Evolutionary conservation across 2,888 invertebrate genomes (phyloP).

Genomic region (Caenorhabditis sinica): DNA sequence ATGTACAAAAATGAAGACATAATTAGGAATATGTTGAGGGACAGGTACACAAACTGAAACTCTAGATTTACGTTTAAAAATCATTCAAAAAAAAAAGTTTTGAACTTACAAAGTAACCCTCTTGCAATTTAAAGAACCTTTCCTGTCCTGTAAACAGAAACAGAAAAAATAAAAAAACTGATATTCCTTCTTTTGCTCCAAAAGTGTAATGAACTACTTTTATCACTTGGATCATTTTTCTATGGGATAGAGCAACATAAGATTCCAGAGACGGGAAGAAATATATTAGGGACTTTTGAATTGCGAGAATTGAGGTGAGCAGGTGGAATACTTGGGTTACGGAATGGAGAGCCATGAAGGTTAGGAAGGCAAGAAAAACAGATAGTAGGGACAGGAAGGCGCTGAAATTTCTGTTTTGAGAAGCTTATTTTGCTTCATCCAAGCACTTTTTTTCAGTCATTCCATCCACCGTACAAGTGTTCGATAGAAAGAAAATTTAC

Average conservation of each 20-base stretch:
- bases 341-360: not conserved
- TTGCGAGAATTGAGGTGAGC: not conserved
- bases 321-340: slow-evolving; percentile 1
- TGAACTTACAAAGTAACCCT: not conserved
- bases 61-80: not conserved
- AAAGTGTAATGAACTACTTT: not conserved
- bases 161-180: not conserved
- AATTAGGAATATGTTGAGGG: not conserved
- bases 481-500: too few relatives aligned
- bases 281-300: slow-evolving; percentile 1
- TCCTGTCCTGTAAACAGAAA: not conserved
- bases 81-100: not conserved
- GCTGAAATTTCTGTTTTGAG: not conserved
- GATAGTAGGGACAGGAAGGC: not conserved
- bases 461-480: too few relatives aligned
- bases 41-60: not conserved
- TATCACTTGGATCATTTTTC: too few relatives aligned
- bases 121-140: not conserved
- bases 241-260: not conserved
- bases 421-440: too few relatives aligned
- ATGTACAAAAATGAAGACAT: not conserved
- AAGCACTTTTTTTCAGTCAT: too few relatives aligned
- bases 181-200: not conserved
- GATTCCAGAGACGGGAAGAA: not conserved
- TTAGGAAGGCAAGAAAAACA: not conserved